These are phyloP conservation scores for Aix galericulata DNA, from an alignment of 2,113 vertebrate species.

Conservation along the genomic window DNA sequence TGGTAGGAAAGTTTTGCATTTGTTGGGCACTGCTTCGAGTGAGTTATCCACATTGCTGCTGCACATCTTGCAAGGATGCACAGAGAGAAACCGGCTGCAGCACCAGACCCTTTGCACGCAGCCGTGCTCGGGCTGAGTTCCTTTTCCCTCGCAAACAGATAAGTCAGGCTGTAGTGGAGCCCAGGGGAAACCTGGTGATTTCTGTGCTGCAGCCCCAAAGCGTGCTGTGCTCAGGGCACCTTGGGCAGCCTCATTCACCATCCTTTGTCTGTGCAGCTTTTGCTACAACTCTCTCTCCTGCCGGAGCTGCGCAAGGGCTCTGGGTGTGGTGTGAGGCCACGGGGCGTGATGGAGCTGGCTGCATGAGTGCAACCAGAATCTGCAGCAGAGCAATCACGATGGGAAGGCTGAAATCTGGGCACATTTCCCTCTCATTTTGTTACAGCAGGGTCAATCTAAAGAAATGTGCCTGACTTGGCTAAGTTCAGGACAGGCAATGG, in stretches of 20 bases:
- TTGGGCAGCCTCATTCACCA: not conserved
- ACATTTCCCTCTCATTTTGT: conserved; percentile 32
- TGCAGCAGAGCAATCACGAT: fast-evolving
- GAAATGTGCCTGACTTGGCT: conserved; percentile 17
- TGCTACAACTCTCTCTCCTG: conserved; percentile 77
- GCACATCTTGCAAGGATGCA: not conserved
- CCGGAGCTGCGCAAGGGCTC: conserved; percentile 42
- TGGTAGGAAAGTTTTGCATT: not conserved
- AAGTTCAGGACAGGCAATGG: not conserved
- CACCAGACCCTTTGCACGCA: not conserved
- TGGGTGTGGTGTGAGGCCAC: not conserved
- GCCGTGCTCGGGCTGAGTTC: not conserved
- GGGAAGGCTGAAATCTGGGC: conserved; percentile 18
- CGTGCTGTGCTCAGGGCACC: not conserved
- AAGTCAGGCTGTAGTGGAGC: not conserved
- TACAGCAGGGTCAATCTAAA: conserved; percentile 2
- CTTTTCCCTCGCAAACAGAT: not conserved
- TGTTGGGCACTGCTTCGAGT: not conserved
- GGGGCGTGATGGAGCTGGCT: not conserved
- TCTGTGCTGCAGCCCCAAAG: not conserved
- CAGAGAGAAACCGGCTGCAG: not conserved
- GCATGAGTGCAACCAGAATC: not conserved
- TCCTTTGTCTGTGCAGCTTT: conserved; percentile 44
- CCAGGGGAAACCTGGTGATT: not conserved
- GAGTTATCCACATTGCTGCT: not conserved